Percentiles rank a stretch among this genome's conserved stretches.
Evolutionary conservation across 1,140 invertebrate genomes (phyloP).

Genomic region (Choristoneura fumiferana): DNA sequence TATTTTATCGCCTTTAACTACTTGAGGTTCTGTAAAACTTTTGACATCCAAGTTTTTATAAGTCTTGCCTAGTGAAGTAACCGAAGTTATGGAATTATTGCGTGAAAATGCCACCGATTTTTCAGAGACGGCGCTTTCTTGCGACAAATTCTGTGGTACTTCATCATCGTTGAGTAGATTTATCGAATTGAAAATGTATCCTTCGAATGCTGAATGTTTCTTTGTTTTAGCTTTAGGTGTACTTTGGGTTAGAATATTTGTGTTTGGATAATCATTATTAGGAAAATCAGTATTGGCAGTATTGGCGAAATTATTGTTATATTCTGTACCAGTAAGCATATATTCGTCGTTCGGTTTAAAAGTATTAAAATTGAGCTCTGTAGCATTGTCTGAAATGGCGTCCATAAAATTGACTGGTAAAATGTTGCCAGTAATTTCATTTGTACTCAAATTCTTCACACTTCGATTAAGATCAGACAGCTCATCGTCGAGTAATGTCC

Average conservation of each 20-base stretch:
- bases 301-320: neutral
- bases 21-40: constrained; percentile 41
- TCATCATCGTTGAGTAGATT: constrained; percentile 50
- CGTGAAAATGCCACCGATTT: constrained; percentile 27
- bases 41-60: constrained; percentile 59
- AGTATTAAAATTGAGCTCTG: no score
- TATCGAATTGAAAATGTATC: constrained; percentile 42
- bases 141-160: constrained; percentile 24
- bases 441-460: neutral
- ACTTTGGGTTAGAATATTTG: no score
- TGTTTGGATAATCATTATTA: constrained; percentile 5
- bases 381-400: no score
- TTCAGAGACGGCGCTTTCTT: constrained; percentile 20
- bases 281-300: neutral
- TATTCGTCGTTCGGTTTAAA: no score
- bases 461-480: no score
- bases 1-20: no score
- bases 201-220: constrained; percentile 27
- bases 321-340: constrained; percentile 2
- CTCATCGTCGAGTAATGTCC: neutral
- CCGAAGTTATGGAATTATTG: constrained; percentile 40
- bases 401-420: no score
- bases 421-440: neutral
- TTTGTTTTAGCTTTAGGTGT: constrained; percentile 23
- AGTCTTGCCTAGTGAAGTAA: constrained; percentile 44